Evolutionary conservation across 2,888 invertebrate species (phyloP).

Genomic region (Physocephala rufipes): DNA sequence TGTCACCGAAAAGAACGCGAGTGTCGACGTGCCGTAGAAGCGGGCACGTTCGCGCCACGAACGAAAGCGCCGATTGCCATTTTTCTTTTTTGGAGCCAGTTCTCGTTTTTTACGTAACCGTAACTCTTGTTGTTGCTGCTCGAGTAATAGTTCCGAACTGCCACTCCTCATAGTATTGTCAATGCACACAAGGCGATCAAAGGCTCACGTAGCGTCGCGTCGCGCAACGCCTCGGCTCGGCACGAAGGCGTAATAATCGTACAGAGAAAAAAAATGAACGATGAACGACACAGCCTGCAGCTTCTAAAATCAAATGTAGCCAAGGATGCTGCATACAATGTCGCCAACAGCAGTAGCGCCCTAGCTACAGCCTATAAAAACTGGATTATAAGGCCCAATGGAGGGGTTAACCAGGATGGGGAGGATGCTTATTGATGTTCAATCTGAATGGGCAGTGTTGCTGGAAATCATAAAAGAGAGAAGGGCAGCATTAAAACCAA

Average conservation of each 20-base stretch:
- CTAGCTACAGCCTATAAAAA: conserved; percentile 9
- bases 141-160: conserved; percentile 81
- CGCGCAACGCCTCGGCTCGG: conserved; percentile 46
- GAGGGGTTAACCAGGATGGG: conserved; percentile 26
- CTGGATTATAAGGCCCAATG: neutral
- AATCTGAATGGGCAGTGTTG: conserved; percentile 35
- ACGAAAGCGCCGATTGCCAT: conserved; percentile 68
- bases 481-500: conserved; percentile 2
- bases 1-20: conserved; percentile 76
- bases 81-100: conserved; percentile 69
- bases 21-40: conserved; percentile 76
- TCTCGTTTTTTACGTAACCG: conserved; percentile 73
- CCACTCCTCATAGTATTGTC: conserved; percentile 77
- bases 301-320: conserved; percentile 21
- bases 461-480: conserved; percentile 40
- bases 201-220: conserved; percentile 50
- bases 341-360: conserved; percentile 1
- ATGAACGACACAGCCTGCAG: conserved; percentile 31
- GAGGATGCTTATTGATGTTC: conserved; percentile 42
- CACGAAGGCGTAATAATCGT: conserved; percentile 33
- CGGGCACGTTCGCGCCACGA: conserved; percentile 74
- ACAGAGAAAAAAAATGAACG: neutral
- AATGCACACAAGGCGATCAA: conserved; percentile 63
- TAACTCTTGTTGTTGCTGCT: conserved; percentile 76
- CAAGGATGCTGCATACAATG: conserved; percentile 16